Evolutionary conservation across 2,888 invertebrate genomes (phyloP).

Genomic region (Agrochola circellaris): DNA sequence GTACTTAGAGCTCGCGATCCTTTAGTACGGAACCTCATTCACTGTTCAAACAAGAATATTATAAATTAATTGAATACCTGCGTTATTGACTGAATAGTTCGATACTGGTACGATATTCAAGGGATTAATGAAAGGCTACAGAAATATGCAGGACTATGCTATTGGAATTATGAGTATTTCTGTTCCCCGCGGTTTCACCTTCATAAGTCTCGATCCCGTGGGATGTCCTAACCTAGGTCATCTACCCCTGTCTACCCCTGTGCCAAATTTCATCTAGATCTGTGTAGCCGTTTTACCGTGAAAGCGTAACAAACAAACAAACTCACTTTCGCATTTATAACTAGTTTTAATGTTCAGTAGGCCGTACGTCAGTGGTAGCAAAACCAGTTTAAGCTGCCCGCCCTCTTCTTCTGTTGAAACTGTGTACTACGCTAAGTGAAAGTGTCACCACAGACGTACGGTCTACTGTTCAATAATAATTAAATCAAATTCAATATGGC

Average conservation of each 20-base stretch:
- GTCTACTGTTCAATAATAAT: neutral
- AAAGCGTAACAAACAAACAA: no score
- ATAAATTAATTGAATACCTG: slow-evolving; percentile 29
- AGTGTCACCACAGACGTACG: neutral
- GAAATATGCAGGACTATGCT: slow-evolving; percentile 3
- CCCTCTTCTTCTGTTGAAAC: neutral
- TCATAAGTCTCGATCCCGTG: no score
- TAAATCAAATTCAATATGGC: neutral
- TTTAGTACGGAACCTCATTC: neutral
- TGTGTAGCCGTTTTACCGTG: no score
- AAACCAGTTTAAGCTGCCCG: no score
- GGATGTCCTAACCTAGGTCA: no score
- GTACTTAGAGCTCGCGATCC: slow-evolving; percentile 26
- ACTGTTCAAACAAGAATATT: slow-evolving; percentile 18
- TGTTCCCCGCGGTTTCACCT: no score
- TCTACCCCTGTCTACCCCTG: no score
- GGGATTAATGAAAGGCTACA: slow-evolving; percentile 2
- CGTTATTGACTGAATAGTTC: slow-evolving; percentile 12
- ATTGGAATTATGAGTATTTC: neutral
- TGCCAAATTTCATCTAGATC: no score
- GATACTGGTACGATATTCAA: neutral
- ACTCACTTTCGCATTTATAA: no score
- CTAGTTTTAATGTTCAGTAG: neutral
- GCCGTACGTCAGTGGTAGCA: no score
- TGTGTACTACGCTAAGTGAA: neutral